These are phyloP conservation scores for Polypedilum vanderplanki DNA, from an alignment of 1,140 invertebrate genomes.

Conservation along the genomic window DNA sequence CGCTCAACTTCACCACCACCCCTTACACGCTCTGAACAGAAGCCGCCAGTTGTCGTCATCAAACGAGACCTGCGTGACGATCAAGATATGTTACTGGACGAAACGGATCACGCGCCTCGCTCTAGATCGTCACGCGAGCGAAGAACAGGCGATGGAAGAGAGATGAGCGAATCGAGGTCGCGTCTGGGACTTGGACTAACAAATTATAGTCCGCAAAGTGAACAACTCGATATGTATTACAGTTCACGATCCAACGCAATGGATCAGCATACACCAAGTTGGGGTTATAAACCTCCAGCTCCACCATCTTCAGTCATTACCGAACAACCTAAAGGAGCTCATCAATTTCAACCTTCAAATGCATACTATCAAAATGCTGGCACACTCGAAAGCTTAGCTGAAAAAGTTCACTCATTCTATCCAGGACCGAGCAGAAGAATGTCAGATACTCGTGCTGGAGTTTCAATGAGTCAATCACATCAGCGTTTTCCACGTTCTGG, in stretches of 20 bases:
- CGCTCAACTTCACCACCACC: slow-evolving; percentile 59
- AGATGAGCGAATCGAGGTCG: slow-evolving; percentile 64
- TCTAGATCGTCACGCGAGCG: slow-evolving; percentile 45
- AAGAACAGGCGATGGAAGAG: slow-evolving; percentile 62
- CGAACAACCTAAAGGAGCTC: slow-evolving; percentile 73
- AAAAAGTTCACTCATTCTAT: slow-evolving; percentile 82
- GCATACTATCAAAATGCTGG: slow-evolving; percentile 71
- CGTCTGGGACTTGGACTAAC: slow-evolving; percentile 60
- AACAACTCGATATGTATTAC: slow-evolving; percentile 72
- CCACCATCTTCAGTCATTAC: slow-evolving; percentile 78
- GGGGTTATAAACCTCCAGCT: slow-evolving; percentile 55
- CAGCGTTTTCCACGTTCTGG: slow-evolving; percentile 64
- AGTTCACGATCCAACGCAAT: slow-evolving; percentile 58
- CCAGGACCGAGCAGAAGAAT: slow-evolving; percentile 55
- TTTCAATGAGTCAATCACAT: slow-evolving; percentile 41
- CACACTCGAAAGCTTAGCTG: slow-evolving; percentile 79
- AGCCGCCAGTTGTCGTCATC: slow-evolving; percentile 88
- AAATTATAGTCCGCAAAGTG: slow-evolving; percentile 56
- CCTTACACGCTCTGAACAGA: slow-evolving; percentile 61
- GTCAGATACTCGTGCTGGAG: slow-evolving; percentile 48
- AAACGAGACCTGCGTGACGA: slow-evolving; percentile 86
- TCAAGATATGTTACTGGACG: slow-evolving; percentile 52
- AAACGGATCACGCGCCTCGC: slow-evolving; percentile 46
- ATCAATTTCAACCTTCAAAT: slow-evolving; percentile 71
- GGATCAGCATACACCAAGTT: slow-evolving; percentile 44